Conservation (phyloP, 2,888 invertebrate species). For the Ganaspis brasiliensis region DNA sequence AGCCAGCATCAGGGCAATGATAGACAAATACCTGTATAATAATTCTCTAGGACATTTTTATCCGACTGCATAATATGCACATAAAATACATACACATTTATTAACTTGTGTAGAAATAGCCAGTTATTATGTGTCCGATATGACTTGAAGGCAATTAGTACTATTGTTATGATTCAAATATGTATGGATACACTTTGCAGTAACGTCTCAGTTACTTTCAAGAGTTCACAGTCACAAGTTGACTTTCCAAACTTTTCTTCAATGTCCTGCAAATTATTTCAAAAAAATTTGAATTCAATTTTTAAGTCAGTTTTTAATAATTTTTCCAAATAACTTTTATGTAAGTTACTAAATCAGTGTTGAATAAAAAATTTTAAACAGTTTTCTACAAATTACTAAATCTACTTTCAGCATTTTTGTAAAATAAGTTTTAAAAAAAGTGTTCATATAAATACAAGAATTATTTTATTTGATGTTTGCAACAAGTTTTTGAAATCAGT, state of each 20-base stretch:
- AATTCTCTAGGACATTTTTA: slow-evolving; percentile 47
- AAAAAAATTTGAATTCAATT: too few species aligned
- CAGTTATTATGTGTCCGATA: slow-evolving; percentile 78
- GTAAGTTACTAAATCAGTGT: too few species aligned
- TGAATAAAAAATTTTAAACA: too few species aligned
- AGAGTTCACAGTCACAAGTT: slow-evolving; percentile 55
- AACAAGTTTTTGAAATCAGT: too few species aligned
- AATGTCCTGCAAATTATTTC: background rate
- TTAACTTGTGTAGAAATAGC: slow-evolving; percentile 49
- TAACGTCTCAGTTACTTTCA: slow-evolving; percentile 64
- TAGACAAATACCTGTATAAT: slow-evolving; percentile 21
- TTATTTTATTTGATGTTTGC: too few species aligned
- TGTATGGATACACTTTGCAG: slow-evolving; percentile 67
- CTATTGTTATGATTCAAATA: slow-evolving; percentile 78
- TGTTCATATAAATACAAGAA: too few species aligned
- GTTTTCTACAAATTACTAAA: too few species aligned
- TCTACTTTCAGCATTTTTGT: too few species aligned
- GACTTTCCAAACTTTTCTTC: background rate
- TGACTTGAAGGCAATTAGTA: slow-evolving; percentile 77
- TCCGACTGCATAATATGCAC: slow-evolving; percentile 24
- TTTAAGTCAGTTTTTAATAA: too few species aligned
- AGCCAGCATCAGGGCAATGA: slow-evolving; percentile 5
- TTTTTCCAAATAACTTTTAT: too few species aligned
- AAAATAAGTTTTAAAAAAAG: too few species aligned
- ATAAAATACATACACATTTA: slow-evolving; percentile 4